A percentile compares a stretch with the other conserved stretches of the same genome.
Evolutionary conservation across 2,888 invertebrate genomes (phyloP).

Genomic region (Hanleya hanleyi): DNA sequence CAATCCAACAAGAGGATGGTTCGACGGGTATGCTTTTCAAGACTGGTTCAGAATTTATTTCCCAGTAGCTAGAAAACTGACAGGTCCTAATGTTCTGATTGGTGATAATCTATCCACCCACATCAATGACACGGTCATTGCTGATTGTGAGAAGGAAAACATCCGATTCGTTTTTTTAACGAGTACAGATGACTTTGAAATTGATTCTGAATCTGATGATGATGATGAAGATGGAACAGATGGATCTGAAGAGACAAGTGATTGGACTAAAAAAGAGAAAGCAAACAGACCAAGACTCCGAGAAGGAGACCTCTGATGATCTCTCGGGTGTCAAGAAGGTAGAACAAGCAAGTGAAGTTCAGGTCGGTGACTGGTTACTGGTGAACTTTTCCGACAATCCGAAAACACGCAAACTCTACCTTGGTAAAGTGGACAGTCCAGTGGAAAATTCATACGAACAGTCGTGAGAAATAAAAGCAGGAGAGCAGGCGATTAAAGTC

Average conservation of each 20-base stretch:
- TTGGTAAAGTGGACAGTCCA: background rate
- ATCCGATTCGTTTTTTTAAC: too few species aligned
- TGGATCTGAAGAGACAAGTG: background rate
- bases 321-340: background rate
- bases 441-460: background rate
- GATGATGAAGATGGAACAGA: background rate
- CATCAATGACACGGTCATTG: conserved; percentile 28
- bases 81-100: conserved; percentile 66
- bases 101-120: conserved; percentile 54
- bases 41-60: conserved; percentile 58
- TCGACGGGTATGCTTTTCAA: conserved; percentile 49
- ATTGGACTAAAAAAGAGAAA: background rate
- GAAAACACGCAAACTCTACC: background rate
- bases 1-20: conserved; percentile 68
- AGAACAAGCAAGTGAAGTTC: background rate
- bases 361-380: background rate
- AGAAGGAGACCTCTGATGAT: too few species aligned
- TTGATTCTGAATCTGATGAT: background rate
- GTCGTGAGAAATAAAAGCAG: background rate
- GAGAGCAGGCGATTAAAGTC: background rate
- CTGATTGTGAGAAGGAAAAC: too few species aligned
- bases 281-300: too few species aligned
- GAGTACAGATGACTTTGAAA: too few species aligned
- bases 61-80: conserved; percentile 37
- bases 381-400: background rate